A percentile compares a stretch with the other conserved stretches of the same genome.
These are phyloP conservation scores for Metridium senile DNA, from an alignment of 92 coral and sea anemone species.

Conservation along the genomic window DNA sequence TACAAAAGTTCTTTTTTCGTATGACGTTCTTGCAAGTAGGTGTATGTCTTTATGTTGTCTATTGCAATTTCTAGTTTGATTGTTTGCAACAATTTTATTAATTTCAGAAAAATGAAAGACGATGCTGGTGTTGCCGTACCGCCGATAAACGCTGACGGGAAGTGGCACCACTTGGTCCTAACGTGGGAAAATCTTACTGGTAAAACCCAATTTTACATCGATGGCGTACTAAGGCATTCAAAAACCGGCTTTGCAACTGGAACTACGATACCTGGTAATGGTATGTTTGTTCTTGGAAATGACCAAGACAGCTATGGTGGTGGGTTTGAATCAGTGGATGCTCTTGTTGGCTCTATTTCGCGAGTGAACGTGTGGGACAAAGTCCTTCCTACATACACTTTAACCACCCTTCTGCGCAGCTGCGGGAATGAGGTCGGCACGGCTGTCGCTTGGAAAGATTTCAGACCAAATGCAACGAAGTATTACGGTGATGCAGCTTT, in stretches of 20 bases:
- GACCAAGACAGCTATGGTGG: constrained; percentile 48
- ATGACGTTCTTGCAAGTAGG: no score
- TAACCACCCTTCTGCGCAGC: constrained; percentile 30
- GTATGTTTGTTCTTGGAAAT: constrained; percentile 60
- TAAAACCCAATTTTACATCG: constrained; percentile 34
- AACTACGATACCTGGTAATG: constrained; percentile 6
- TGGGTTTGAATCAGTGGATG: constrained; percentile 42
- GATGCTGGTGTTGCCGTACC: background rate
- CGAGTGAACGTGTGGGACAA: constrained; percentile 67
- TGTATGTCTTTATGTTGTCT: no score
- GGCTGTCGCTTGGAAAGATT: constrained; percentile 58
- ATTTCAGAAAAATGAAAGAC: background rate
- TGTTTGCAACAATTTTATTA: no score
- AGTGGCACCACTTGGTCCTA: constrained; percentile 61
- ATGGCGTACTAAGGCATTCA: constrained; percentile 25
- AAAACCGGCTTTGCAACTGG: constrained; percentile 13
- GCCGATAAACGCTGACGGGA: constrained; percentile 36
- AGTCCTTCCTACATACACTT: constrained; percentile 29
- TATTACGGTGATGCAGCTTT: constrained; percentile 31
- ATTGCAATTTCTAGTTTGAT: background rate
- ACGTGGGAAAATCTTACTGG: constrained; percentile 57
- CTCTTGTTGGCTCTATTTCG: constrained; percentile 59
- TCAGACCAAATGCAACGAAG: constrained; percentile 24
- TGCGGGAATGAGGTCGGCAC: constrained; percentile 69
- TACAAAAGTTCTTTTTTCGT: no score